Evolutionary conservation across 2,113 vertebrate genomes (phyloP).

Genomic region (Malurus melanocephalus): DNA sequence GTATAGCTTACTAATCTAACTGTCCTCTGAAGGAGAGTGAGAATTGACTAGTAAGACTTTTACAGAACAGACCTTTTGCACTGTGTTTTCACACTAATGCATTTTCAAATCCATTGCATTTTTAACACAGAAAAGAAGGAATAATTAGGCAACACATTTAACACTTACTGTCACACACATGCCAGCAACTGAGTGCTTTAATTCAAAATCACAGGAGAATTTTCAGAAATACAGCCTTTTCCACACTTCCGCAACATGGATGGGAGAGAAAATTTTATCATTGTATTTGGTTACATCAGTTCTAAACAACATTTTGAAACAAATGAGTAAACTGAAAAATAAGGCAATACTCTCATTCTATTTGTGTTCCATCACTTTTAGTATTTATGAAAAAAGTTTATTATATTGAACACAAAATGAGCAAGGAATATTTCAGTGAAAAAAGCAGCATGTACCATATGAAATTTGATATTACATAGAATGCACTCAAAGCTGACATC

Average conservation of each 20-base stretch:
- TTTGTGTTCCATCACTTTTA: not conserved
- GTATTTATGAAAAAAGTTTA: not conserved
- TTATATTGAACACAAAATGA: not conserved
- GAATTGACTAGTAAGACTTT: not conserved
- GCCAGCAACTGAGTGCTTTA: conserved; percentile 64
- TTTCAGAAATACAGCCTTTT: conserved; percentile 45
- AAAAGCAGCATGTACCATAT: not conserved
- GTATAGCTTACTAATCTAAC: too few relatives aligned
- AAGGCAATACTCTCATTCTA: not conserved
- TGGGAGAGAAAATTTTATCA: conserved; percentile 12
- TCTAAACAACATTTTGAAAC: not conserved
- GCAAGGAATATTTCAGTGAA: not conserved
- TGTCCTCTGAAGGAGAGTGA: conserved; percentile 41
- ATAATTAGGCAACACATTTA: conserved; percentile 67
- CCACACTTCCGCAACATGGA: not conserved
- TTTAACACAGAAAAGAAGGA: conserved; percentile 67
- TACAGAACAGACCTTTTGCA: conserved; percentile 50
- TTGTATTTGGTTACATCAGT: not conserved
- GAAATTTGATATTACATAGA: not conserved
- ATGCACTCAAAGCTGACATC: not conserved
- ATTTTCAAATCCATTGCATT: conserved; percentile 59
- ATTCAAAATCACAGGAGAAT: conserved; percentile 63
- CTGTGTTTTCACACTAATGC: conserved; percentile 63
- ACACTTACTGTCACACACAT: conserved; percentile 59
- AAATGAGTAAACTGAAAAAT: not conserved